phyloP scores from a whole-genome alignment of 2,888 invertebrate species.

The Ormyrus rosae region DNA sequence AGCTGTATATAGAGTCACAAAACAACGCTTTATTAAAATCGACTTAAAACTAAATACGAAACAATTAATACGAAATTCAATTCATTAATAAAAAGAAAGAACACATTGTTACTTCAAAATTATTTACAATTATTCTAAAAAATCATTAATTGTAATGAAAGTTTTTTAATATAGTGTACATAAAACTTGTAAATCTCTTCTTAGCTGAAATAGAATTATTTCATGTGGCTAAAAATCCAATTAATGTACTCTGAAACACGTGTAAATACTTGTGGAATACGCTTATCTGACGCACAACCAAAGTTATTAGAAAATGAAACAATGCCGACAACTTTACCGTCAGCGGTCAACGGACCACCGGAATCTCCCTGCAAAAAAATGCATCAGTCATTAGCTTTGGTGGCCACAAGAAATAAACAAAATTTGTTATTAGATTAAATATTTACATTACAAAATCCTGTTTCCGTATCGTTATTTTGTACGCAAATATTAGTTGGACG shows the following conservation, averaged over 20 bases:
- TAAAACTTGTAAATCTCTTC: too few species aligned
- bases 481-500: background rate
- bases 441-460: constrained; percentile 2
- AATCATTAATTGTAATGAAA: too few species aligned
- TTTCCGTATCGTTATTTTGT: background rate
- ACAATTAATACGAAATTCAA: too few species aligned
- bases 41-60: too few species aligned
- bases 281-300: background rate
- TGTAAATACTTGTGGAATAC: background rate
- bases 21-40: too few species aligned
- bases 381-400: background rate
- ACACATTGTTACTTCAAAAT: too few species aligned
- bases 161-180: too few species aligned
- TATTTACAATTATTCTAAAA: too few species aligned
- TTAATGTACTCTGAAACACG: background rate
- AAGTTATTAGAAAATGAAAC: background rate
- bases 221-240: background rate
- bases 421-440: background rate
- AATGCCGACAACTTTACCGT: background rate
- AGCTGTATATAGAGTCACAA: too few species aligned
- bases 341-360: background rate
- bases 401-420: background rate
- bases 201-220: too few species aligned
- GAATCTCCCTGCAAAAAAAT: background rate
- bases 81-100: too few species aligned